Conservation (phyloP, 2,888 invertebrate genomes). For the Epinotia ramella region DNA sequence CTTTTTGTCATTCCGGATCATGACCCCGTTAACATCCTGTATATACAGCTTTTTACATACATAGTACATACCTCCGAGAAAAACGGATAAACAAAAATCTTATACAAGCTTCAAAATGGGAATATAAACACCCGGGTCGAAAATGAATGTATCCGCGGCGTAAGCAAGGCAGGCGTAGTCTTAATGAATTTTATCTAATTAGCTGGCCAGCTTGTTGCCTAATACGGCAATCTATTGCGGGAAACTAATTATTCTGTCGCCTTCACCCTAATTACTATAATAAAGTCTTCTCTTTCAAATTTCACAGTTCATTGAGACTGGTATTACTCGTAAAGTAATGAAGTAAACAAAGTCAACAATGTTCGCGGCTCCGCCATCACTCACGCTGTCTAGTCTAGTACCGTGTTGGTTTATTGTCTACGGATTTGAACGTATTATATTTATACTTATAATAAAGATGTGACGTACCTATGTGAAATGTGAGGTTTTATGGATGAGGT, state of each 20-base stretch:
- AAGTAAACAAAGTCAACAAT: slow-evolving; percentile 21
- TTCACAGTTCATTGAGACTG: slow-evolving; percentile 29
- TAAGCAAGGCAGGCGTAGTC: neutral
- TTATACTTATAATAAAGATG: too few relatives aligned
- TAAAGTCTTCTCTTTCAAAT: slow-evolving; percentile 39
- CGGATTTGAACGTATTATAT: neutral
- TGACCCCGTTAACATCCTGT: too few relatives aligned
- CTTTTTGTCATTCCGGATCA: too few relatives aligned
- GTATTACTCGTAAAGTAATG: slow-evolving; percentile 28
- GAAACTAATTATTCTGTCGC: slow-evolving; percentile 40
- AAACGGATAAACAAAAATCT: too few relatives aligned
- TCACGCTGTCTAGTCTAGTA: neutral
- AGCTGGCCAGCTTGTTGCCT: slow-evolving; percentile 25
- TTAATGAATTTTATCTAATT: slow-evolving; percentile 32
- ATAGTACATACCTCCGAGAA: too few relatives aligned
- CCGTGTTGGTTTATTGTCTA: neutral
- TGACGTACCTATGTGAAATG: too few relatives aligned
- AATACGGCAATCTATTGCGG: slow-evolving; percentile 38
- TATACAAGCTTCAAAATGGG: too few relatives aligned
- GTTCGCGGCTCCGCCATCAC: slow-evolving; percentile 6
- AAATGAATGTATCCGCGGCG: neutral
- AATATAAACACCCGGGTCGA: neutral
- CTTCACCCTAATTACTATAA: slow-evolving; percentile 33
- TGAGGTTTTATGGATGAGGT: too few relatives aligned
- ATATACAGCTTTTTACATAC: too few relatives aligned